Conservation (phyloP, 2,797 vertebrate species). For the Lateolabrax maculatus region DNA sequence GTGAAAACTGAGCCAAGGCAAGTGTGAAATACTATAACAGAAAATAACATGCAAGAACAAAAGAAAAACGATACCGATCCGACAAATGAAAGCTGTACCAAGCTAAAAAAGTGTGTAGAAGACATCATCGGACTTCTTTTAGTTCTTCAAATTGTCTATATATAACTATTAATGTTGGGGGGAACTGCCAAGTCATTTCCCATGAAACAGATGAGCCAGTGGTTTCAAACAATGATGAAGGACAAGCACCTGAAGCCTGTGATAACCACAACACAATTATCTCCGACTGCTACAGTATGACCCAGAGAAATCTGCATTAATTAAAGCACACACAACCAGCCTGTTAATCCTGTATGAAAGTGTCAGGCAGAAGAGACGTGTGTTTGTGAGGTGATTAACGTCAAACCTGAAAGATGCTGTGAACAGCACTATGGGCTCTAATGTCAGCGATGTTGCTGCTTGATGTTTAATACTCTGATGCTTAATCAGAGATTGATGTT, state of each 20-base stretch:
- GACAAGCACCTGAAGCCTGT: slow-evolving; percentile 75
- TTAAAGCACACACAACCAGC: slow-evolving; percentile 69
- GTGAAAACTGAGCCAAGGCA: neutral
- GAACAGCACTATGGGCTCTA: slow-evolving; percentile 86
- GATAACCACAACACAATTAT: slow-evolving; percentile 78
- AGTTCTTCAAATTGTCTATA: slow-evolving; percentile 15
- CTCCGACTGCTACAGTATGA: slow-evolving; percentile 69
- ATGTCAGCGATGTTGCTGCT: slow-evolving; percentile 83
- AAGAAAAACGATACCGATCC: slow-evolving; percentile 15
- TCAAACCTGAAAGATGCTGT: slow-evolving; percentile 86
- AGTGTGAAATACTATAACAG: neutral
- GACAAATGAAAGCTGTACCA: neutral
- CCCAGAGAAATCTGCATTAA: slow-evolving; percentile 78
- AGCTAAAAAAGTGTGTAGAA: slow-evolving; percentile 12
- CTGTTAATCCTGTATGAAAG: slow-evolving; percentile 79
- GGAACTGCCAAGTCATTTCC: slow-evolving; percentile 62
- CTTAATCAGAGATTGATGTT: slow-evolving; percentile 82
- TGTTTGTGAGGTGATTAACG: slow-evolving; percentile 90
- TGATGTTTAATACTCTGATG: slow-evolving; percentile 79
- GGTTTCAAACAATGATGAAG: slow-evolving; percentile 74
- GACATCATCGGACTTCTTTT: slow-evolving; percentile 17
- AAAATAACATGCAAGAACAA: neutral
- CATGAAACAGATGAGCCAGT: slow-evolving; percentile 62
- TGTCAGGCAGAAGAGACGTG: slow-evolving; percentile 81
- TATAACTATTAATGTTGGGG: slow-evolving; percentile 20